phyloP scores from a whole-genome alignment of 2,888 invertebrate genomes.

The Mellilla xanthometata region DNA sequence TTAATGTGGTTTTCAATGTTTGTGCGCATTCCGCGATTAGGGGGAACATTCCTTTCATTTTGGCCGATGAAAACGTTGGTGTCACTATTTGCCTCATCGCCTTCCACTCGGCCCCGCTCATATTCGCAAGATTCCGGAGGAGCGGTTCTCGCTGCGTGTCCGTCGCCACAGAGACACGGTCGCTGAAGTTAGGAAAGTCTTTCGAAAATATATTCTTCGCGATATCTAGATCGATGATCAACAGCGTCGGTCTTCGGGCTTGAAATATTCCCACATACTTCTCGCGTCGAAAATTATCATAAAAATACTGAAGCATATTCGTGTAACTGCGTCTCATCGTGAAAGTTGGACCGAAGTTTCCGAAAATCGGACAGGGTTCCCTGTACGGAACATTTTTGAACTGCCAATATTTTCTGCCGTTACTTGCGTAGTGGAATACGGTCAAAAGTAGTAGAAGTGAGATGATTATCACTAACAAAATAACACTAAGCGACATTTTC shows the following conservation, averaged over 20 bases:
- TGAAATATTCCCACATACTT: constrained; percentile 73
- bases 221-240: constrained; percentile 66
- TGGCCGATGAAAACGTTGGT: constrained; percentile 75
- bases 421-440: constrained; percentile 62
- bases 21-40: constrained; percentile 66
- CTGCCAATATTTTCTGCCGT: constrained; percentile 71
- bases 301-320: constrained; percentile 63
- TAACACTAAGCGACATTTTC: constrained; percentile 55
- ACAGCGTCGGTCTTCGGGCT: constrained; percentile 69
- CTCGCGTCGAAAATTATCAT: constrained; percentile 55
- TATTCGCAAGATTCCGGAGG: constrained; percentile 69
- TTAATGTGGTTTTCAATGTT: constrained; percentile 53
- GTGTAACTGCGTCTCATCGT: constrained; percentile 68
- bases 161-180: constrained; percentile 66
- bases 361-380: constrained; percentile 75
- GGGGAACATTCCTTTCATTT: constrained; percentile 79
- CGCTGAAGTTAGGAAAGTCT: constrained; percentile 65
- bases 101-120: constrained; percentile 76
- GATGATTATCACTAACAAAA: constrained; percentile 52
- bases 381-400: constrained; percentile 66
- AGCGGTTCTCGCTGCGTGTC: constrained; percentile 72
- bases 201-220: constrained; percentile 63
- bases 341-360: constrained; percentile 74
- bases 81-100: constrained; percentile 72
- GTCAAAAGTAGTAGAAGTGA: constrained; percentile 51